Evolutionary conservation across 1,140 invertebrate genomes (phyloP).

Genomic region (Palaemon carinicauda): DNA sequence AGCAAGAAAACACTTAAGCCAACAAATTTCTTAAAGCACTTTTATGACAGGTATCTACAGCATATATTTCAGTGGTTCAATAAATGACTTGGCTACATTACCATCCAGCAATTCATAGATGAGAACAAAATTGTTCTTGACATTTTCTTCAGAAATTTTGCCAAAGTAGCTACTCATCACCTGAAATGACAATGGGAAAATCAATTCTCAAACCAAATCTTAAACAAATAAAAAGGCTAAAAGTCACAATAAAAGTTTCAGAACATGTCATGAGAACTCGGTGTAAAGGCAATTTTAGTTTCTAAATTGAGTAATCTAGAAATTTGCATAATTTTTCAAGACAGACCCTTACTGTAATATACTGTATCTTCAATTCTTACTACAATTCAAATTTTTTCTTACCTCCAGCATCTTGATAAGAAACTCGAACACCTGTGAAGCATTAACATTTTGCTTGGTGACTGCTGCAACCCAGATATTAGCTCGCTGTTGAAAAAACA

Average conservation of each 20-base stretch:
- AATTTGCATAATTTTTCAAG: neutral
- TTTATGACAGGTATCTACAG: no score
- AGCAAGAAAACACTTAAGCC: neutral
- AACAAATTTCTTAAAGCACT: neutral
- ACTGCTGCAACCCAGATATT: constrained; percentile 99
- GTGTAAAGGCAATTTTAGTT: no score
- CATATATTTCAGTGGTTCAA: no score
- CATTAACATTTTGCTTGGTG: constrained; percentile 99
- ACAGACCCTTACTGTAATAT: neutral
- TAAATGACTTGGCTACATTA: constrained; percentile 62
- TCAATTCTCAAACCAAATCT: no score
- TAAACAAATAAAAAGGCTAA: no score
- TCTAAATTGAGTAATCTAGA: neutral
- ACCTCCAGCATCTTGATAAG: constrained; percentile 98
- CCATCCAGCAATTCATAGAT: constrained; percentile 97
- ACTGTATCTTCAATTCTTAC: no score
- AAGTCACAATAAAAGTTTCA: no score
- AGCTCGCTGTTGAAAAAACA: constrained; percentile 73
- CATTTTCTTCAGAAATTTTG: constrained; percentile 99
- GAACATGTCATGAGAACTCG: no score
- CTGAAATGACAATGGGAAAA: constrained; percentile 58
- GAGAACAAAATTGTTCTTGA: constrained; percentile 99
- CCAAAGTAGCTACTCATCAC: constrained; percentile 99
- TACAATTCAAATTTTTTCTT: no score
- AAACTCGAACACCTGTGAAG: constrained; percentile 99